Evolutionary conservation across 2,113 vertebrate species (phyloP).

Genomic region (Ochotona curzoniae): DNA sequence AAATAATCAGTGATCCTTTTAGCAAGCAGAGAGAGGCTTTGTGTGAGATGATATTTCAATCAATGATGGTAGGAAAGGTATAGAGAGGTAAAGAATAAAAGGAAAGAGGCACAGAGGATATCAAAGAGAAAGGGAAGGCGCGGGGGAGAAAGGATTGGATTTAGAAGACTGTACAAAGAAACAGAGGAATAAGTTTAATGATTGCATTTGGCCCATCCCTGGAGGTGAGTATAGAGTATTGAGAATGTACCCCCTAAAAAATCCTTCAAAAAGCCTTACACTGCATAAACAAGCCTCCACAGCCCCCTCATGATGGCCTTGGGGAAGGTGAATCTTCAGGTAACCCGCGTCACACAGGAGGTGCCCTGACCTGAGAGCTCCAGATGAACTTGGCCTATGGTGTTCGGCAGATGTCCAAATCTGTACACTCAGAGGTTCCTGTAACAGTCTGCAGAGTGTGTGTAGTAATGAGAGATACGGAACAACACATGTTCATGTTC

Average conservation of each 20-base stretch:
- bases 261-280: constrained; percentile 16
- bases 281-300: background rate
- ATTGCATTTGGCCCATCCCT: background rate
- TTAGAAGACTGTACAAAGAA: background rate
- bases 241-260: background rate
- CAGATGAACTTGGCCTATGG: background rate
- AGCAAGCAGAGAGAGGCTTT: background rate
- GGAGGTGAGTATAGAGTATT: background rate
- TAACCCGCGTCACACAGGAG: background rate
- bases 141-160: background rate
- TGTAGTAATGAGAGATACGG: background rate
- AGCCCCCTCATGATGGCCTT: background rate
- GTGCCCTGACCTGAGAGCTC: background rate
- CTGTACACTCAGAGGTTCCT: background rate
- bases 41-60: background rate
- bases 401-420: background rate
- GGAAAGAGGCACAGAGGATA: background rate
- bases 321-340: background rate
- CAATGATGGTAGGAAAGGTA: background rate
- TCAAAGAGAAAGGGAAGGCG: background rate
- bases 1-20: background rate
- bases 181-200: background rate
- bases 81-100: background rate
- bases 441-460: background rate
- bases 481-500: background rate